A percentile compares a stretch with the other conserved stretches of the same genome.
Evolutionary conservation across 2,113 vertebrate genomes (phyloP).

Genomic region (Oreocharis arfaki): DNA sequence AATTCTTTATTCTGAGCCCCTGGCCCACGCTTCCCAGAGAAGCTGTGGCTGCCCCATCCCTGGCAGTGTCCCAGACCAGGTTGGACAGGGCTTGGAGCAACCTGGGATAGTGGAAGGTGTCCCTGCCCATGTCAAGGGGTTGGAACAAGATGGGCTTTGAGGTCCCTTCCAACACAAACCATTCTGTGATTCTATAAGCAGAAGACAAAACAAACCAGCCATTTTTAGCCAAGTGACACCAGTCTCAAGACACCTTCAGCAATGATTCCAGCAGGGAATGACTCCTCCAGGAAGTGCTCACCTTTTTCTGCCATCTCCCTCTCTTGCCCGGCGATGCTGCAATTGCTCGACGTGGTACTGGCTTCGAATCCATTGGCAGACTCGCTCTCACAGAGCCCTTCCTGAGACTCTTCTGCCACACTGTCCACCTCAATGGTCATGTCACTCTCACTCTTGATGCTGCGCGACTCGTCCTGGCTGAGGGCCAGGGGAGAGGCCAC

Average conservation of each 20-base stretch:
- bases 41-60: background rate
- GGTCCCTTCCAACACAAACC: background rate
- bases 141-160: background rate
- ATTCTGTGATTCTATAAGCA: background rate
- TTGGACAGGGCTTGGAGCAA: fast-evolving
- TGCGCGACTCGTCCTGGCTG: conserved; percentile 80
- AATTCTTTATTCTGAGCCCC: background rate
- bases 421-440: conserved; percentile 86
- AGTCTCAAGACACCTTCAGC: background rate
- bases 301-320: conserved; percentile 83
- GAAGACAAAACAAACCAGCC: background rate
- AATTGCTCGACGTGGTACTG: conserved; percentile 76
- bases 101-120: background rate
- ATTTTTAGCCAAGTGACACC: background rate
- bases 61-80: fast-evolving
- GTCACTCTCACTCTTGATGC: conserved; percentile 75
- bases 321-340: conserved; percentile 78
- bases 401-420: conserved; percentile 79
- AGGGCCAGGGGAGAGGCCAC: conserved; percentile 69
- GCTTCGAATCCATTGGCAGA: conserved; percentile 83
- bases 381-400: conserved; percentile 81
- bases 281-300: background rate
- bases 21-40: background rate
- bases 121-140: background rate
- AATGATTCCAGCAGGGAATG: background rate